A percentile compares a stretch with the other conserved stretches of the same genome.
Evolutionary conservation across 2,113 vertebrate species (phyloP).

Genomic region (Chitala chitala): DNA sequence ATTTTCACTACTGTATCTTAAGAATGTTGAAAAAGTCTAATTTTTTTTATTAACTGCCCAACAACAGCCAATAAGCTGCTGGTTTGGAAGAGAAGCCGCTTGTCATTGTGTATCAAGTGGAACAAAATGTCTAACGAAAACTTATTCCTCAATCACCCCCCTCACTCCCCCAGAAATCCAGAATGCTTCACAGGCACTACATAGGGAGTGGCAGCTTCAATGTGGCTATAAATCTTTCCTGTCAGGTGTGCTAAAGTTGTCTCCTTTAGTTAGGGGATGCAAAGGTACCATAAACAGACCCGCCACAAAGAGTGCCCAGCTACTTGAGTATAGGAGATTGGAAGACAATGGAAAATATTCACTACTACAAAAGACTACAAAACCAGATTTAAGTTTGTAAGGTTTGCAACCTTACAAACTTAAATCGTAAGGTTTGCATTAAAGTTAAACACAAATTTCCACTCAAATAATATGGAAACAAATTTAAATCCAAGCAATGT

Average conservation of each 20-base stretch:
- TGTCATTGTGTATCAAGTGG: neutral
- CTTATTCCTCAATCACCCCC: conserved; percentile 7
- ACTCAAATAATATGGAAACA: no score
- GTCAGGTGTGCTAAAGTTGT: conserved; percentile 16
- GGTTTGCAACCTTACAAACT: no score
- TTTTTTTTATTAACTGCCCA: no score
- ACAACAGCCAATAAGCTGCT: no score
- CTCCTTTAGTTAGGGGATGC: conserved; percentile 24
- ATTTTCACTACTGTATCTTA: neutral
- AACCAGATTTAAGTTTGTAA: no score
- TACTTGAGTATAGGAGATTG: neutral
- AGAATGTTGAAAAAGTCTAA: neutral
- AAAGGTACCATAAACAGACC: conserved; percentile 14
- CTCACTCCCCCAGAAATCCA: neutral
- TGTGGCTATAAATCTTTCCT: conserved; percentile 22
- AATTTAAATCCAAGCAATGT: no score
- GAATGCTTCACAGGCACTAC: neutral
- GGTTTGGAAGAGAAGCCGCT: no score
- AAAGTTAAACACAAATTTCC: no score
- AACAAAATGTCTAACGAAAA: conserved; percentile 14
- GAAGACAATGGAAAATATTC: neutral
- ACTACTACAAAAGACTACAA: neutral
- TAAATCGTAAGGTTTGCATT: no score
- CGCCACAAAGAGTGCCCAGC: neutral
- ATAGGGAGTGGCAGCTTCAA: neutral